Evolutionary conservation across 2,797 vertebrate genomes (phyloP), one percentile per base, ranked within the genome.

Genomic region (Sternarchorhynchus goeldii): DNA sequence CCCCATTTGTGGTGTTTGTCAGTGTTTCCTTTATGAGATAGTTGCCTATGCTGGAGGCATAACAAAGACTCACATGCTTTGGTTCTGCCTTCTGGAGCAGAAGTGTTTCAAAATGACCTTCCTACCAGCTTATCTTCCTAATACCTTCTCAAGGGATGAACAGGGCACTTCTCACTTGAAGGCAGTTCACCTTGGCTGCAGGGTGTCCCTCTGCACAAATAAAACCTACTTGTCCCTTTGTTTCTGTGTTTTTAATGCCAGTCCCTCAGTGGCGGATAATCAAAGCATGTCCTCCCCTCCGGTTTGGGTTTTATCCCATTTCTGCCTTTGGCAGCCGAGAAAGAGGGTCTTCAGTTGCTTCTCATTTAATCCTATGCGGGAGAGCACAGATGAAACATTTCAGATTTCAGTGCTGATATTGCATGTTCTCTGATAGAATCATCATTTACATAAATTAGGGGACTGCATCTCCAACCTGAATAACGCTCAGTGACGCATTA

Each of bases 371-470:
- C 71, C 80, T 84, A 90, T 91, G 86, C 91, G 87, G 91, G 78
- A 82, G 89, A 80, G 80, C 88, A 91, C 90, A 85, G 87, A 91
- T 93, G 91, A 91, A 91, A 91, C 86, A 90, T 91, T 71, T 82
- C 63, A 5, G 76, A 87, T 88, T 85, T 86, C 83, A 88, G 85
- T 39, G 55, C 25, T 70, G 75, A 82, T 88, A 85, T 88, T 88
- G 88, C 88, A 89, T 83, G 86, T 88, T 88, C 81, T 88, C 88
- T 87, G 66, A 83, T 78, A 75, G 65, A 87, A 88, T 91, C 84
- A 90, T 87, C 84, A 88, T 90, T 91, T 90, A 89, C 89, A 92
- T 90, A 91, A 92, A 92, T 90, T 90, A 89, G 85, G 85, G 75
- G 84, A 87, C 83, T 81, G 63, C 73, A 76, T 60, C 73, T 73